Evolutionary conservation across 2,113 vertebrate genomes (phyloP).

Genomic region (Athene noctua): DNA sequence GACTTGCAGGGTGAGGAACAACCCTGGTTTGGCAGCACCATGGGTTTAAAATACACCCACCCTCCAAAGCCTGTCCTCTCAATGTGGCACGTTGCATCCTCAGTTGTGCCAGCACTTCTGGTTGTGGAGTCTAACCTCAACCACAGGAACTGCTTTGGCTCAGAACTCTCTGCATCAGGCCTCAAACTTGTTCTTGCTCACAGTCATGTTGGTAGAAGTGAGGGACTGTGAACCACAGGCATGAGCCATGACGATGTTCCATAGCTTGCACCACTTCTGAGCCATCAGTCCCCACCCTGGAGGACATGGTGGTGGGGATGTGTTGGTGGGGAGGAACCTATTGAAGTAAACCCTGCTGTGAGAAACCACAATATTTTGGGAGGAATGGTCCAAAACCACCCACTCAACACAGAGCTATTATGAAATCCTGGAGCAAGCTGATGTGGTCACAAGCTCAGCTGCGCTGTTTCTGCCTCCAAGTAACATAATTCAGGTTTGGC

Average conservation of each 20-base stretch:
- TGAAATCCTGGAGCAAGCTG: neutral
- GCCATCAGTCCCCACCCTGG: neutral
- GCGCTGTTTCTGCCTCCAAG: neutral
- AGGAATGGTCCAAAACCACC: neutral
- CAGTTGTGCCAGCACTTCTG: neutral
- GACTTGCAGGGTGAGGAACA: neutral
- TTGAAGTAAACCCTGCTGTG: neutral
- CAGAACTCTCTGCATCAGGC: neutral
- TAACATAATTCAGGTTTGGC: neutral
- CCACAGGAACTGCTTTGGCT: neutral
- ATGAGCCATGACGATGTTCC: neutral
- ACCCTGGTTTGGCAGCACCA: neutral
- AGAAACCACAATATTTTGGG: neutral
- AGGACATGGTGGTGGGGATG: neutral
- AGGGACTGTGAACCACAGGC: neutral
- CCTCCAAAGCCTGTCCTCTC: neutral
- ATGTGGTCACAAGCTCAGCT: neutral
- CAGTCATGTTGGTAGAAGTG: neutral
- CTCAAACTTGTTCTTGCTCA: neutral
- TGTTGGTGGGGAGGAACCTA: neutral
- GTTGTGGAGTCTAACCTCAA: neutral
- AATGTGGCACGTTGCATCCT: accelerated
- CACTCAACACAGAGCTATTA: neutral
- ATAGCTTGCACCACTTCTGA: neutral
- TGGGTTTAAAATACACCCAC: neutral